A percentile compares a stretch with the other conserved stretches of the same genome.
Evolutionary conservation across 2,113 vertebrate genomes (phyloP).

Genomic region (Takifugu bimaculatus): DNA sequence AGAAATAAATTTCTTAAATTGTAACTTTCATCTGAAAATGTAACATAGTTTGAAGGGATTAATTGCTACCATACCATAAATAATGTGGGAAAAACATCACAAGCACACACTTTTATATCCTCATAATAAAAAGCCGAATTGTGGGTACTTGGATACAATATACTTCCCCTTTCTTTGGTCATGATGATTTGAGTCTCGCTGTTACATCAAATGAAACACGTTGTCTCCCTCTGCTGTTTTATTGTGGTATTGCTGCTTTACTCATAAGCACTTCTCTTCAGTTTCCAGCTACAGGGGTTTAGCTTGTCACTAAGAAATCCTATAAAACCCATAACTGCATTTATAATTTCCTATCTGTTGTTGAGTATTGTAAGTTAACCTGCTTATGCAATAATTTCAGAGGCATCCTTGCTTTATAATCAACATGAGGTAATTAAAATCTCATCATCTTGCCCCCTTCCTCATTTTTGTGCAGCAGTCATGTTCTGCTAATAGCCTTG

Average conservation of each 20-base stretch:
- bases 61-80: too few species aligned
- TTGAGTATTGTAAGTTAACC: neutral
- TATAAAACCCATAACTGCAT: neutral
- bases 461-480: slow-evolving; percentile 70
- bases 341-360: neutral
- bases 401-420: slow-evolving; percentile 76
- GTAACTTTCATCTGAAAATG: too few species aligned
- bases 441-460: slow-evolving; percentile 49
- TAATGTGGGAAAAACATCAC: too few species aligned
- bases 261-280: neutral
- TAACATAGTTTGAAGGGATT: too few species aligned
- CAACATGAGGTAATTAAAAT: slow-evolving; percentile 82
- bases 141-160: too few species aligned
- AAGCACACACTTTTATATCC: too few species aligned
- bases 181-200: neutral
- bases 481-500: slow-evolving; percentile 87
- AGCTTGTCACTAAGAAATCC: too few species aligned
- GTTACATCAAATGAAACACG: neutral
- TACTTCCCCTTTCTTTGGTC: too few species aligned
- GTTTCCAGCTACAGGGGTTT: too few species aligned
- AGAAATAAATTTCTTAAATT: too few species aligned
- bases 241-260: neutral
- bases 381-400: neutral
- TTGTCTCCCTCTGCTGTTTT: slow-evolving; percentile 12
- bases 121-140: too few species aligned